phyloP scores from a whole-genome alignment of 1,140 invertebrate species.

The Anastrepha obliqua region DNA sequence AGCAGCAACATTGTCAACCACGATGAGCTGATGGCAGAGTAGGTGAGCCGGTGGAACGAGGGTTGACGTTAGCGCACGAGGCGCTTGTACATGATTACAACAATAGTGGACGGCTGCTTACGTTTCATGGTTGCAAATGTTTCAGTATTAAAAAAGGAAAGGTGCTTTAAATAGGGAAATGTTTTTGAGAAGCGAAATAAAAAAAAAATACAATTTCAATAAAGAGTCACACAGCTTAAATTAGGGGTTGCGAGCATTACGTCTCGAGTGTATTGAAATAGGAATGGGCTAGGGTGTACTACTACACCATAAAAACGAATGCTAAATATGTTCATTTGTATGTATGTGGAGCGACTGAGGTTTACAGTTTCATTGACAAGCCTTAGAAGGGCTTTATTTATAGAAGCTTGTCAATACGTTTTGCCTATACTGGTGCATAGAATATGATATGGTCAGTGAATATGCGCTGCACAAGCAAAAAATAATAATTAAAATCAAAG shows the following conservation, averaged over 20 bases:
- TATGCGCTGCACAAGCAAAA: neutral
- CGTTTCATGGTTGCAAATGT: neutral
- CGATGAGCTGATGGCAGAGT: neutral
- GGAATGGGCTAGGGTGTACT: neutral
- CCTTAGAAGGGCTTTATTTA: slow-evolving; percentile 5
- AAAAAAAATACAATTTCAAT: neutral
- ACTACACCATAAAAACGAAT: neutral
- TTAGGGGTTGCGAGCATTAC: neutral
- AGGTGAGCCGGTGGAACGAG: neutral
- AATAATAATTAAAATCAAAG: neutral
- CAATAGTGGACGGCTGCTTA: neutral
- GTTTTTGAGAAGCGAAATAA: neutral
- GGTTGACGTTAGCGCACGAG: neutral
- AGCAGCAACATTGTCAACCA: neutral
- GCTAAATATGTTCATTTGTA: neutral
- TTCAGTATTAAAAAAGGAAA: neutral
- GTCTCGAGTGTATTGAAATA: too few species aligned
- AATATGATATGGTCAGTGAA: slow-evolving; percentile 3
- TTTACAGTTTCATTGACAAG: neutral
- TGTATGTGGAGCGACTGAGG: neutral
- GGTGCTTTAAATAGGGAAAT: slow-evolving; percentile 2
- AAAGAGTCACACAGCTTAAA: neutral
- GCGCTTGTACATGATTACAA: neutral
- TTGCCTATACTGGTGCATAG: neutral
- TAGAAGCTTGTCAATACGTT: neutral